Percentiles rank a stretch among this genome's conserved stretches.
These are phyloP conservation scores for Yponomeuta plumbellus DNA, from an alignment of 2,888 invertebrate genomes.

Conservation along the genomic window DNA sequence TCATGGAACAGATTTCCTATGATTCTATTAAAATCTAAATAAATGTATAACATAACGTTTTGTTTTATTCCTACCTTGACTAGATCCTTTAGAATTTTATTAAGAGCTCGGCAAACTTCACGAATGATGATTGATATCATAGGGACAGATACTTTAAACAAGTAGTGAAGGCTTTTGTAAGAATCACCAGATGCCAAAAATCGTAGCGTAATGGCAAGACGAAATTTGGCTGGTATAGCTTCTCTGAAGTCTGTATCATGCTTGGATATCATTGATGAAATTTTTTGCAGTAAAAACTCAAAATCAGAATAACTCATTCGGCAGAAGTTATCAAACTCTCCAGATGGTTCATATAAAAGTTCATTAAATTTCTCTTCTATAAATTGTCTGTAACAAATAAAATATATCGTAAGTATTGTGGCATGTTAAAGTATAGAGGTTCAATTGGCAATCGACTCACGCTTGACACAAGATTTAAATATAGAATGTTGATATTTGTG, in stretches of 20 bases:
- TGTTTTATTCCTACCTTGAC: conserved; percentile 34
- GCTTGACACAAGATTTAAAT: no score
- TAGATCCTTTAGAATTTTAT: conserved; percentile 30
- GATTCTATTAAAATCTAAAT: no score
- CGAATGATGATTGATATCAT: conserved; percentile 32
- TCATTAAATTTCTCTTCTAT: conserved; percentile 31
- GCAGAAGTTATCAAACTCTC: conserved; percentile 33
- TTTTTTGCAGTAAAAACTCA: conserved; percentile 32
- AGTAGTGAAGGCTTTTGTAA: conserved; percentile 11
- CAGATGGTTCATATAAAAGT: conserved; percentile 31
- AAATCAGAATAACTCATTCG: conserved; percentile 33
- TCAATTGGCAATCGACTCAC: no score
- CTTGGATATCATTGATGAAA: conserved; percentile 33
- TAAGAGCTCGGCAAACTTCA: conserved; percentile 34
- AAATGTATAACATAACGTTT: no score
- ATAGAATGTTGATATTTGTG: no score
- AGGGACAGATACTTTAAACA: conserved; percentile 32
- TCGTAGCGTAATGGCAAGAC: conserved; percentile 33
- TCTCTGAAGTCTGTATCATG: conserved; percentile 30
- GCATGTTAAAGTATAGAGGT: no score
- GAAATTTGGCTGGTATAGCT: conserved; percentile 31
- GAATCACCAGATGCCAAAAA: conserved; percentile 24
- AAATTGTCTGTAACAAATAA: background rate
- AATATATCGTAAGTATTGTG: no score
- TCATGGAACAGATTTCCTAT: no score